These are phyloP conservation scores for Agapornis canus DNA, from an alignment of 2,797 vertebrate species.

Conservation along the genomic window DNA sequence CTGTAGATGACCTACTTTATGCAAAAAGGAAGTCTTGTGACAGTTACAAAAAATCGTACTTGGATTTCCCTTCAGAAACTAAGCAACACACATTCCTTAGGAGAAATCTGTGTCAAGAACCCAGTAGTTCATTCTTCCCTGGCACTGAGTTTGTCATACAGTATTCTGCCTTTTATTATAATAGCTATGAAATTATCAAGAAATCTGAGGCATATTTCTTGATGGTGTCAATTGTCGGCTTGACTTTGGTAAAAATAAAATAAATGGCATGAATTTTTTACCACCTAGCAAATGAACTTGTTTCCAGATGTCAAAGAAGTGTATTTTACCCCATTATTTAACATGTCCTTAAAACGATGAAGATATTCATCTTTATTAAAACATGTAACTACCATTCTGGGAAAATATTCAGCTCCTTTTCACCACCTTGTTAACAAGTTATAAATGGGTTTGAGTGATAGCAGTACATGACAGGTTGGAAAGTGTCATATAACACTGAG, in stretches of 20 bases:
- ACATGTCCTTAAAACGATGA: not conserved
- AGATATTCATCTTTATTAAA: not conserved
- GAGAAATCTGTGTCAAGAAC: not conserved
- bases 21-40: not conserved
- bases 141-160: not conserved
- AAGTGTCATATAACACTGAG: not conserved
- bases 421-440: conserved; percentile 31
- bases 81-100: rapidly evolving
- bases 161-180: not conserved
- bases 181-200: not conserved
- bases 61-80: not conserved
- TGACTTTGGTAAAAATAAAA: not conserved
- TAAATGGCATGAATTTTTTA: conserved; percentile 4
- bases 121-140: not conserved
- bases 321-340: not conserved
- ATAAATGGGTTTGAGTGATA: conserved; percentile 5
- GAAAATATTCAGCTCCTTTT: not conserved
- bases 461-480: conserved; percentile 21
- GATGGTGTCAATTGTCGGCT: not conserved
- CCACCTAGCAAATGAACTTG: conserved; percentile 16
- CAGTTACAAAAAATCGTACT: not conserved
- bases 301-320: not conserved
- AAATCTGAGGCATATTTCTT: not conserved
- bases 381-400: not conserved
- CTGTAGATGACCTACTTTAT: not conserved